Conservation (phyloP, 2,888 invertebrate genomes). For the Dioctria rufipes region DNA sequence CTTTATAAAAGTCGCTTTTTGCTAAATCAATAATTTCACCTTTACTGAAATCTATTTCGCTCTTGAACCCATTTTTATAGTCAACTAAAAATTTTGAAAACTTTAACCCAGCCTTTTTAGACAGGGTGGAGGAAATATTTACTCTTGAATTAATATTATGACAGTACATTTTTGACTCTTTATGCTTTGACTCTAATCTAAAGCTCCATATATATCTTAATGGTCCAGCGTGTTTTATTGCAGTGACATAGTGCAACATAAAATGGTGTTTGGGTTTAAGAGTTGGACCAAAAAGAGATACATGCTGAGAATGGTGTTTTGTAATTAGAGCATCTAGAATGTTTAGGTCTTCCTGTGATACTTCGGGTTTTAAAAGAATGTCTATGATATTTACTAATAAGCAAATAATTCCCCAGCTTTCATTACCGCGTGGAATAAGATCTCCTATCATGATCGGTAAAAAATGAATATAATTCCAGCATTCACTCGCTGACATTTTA, state of each 20-base stretch:
- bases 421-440: no score
- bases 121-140: no score
- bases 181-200: conserved; percentile 49
- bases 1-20: no score
- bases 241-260: conserved; percentile 43
- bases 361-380: no score
- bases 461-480: not conserved
- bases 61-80: not conserved
- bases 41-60: not conserved
- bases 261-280: no score
- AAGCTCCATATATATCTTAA: conserved; percentile 49
- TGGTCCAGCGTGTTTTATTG: conserved; percentile 55
- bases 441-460: not conserved
- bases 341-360: no score
- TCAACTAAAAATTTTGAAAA: conserved; percentile 44
- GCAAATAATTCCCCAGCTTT: no score
- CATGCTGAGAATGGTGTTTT: no score
- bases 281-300: no score
- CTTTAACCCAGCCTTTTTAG: conserved; percentile 53
- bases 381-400: no score
- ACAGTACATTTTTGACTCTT: conserved; percentile 54
- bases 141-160: conserved; percentile 56
- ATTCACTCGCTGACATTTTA: not conserved
- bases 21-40: no score
- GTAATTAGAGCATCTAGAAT: no score